These are phyloP conservation scores for Mungos mungo DNA, from an alignment of 2,113 vertebrate species.

Conservation along the genomic window DNA sequence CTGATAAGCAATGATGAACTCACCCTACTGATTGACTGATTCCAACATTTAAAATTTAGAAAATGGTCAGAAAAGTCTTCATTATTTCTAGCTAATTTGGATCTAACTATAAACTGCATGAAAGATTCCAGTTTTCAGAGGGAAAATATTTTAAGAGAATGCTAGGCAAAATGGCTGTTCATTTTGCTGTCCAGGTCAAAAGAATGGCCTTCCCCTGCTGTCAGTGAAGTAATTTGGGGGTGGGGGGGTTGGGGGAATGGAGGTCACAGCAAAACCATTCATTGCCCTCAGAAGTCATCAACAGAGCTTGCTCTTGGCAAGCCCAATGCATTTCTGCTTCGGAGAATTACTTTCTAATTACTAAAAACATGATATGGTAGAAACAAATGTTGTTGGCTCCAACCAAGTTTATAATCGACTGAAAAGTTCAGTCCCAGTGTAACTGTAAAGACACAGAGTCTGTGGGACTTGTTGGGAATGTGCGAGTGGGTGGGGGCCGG, in stretches of 20 bases:
- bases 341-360: conserved; percentile 65
- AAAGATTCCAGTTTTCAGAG: conserved; percentile 9
- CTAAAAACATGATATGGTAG: conserved; percentile 62
- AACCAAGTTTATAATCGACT: conserved; percentile 55
- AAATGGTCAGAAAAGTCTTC: conserved; percentile 5
- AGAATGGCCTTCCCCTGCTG: conserved; percentile 8
- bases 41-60: conserved; percentile 29
- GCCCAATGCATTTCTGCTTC: conserved; percentile 15
- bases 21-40: not conserved
- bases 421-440: conserved; percentile 55
- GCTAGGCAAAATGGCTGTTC: not conserved
- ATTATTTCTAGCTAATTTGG: not conserved
- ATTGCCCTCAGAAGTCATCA: conserved; percentile 48
- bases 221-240: not conserved
- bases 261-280: conserved; percentile 51
- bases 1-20: not conserved
- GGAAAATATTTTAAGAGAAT: conserved; percentile 22
- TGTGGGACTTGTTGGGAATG: conserved; percentile 32
- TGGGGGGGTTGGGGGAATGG: not conserved
- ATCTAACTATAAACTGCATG: not conserved
- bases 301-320: conserved; percentile 55
- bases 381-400: conserved; percentile 59
- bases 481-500: not conserved
- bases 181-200: not conserved
- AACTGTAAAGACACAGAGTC: not conserved